phyloP scores from a whole-genome alignment of 2,797 vertebrate genomes.

The Anolis apletophallus region DNA sequence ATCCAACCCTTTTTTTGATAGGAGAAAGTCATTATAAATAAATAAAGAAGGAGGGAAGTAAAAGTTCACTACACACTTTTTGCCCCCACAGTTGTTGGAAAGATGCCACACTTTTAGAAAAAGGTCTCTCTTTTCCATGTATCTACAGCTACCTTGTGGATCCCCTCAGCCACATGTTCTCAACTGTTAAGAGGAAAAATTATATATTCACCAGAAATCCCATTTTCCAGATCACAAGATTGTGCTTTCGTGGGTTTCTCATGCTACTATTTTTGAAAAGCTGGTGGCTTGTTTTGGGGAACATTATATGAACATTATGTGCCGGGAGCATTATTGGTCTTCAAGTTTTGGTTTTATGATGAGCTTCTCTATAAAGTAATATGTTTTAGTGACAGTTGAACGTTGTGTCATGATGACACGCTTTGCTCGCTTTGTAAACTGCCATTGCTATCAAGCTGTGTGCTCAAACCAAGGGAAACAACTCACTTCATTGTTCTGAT shows the following conservation, averaged over 20 bases:
- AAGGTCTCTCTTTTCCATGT: neutral
- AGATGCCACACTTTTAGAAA: neutral
- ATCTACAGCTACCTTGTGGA: too few species aligned
- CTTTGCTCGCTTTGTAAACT: neutral
- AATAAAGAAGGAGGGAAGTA: too few species aligned
- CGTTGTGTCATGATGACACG: neutral
- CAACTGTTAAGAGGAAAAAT: too few species aligned
- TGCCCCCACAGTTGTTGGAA: neutral
- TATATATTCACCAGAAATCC: neutral
- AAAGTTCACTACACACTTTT: neutral
- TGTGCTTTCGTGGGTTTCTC: neutral
- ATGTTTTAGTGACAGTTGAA: neutral
- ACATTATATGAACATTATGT: neutral
- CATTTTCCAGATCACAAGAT: neutral
- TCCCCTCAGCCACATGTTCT: too few species aligned
- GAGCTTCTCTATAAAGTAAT: neutral
- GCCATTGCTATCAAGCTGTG: too few species aligned
- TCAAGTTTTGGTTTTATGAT: neutral
- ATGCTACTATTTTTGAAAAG: neutral
- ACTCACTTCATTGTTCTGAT: neutral
- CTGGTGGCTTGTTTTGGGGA: neutral
- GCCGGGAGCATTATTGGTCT: neutral
- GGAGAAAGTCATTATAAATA: accelerated
- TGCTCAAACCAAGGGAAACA: neutral
- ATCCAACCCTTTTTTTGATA: neutral